Evolutionary conservation across 37 sponge, comb jelly and placozoan genomes (phyloP).

Genomic region (Halichondria panicea): DNA sequence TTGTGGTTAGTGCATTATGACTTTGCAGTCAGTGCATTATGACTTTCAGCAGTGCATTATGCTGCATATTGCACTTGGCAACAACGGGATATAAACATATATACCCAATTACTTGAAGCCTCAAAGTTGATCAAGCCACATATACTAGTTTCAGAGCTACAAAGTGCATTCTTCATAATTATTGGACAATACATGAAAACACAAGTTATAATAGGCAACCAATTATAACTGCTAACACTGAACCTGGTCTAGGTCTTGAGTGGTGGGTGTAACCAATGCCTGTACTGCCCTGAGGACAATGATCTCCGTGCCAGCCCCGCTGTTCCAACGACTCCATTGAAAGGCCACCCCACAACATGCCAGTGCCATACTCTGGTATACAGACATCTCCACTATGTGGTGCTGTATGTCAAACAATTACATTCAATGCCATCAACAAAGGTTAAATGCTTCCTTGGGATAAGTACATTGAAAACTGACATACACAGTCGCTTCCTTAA

Average conservation of each 20-base stretch:
- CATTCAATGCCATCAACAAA: neutral
- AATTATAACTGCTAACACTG: neutral
- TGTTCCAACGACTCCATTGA: constrained; percentile 77
- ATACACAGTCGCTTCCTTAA: neutral
- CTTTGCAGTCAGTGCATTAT: too few relatives aligned
- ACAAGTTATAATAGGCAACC: neutral
- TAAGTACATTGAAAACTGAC: neutral
- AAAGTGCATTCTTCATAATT: too few relatives aligned
- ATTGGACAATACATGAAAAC: neutral
- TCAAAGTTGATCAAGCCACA: neutral
- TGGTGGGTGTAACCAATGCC: too few relatives aligned
- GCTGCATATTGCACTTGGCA: too few relatives aligned
- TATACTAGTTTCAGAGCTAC: too few relatives aligned
- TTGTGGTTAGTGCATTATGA: too few relatives aligned
- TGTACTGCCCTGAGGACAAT: constrained; percentile 19
- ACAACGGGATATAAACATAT: too few relatives aligned
- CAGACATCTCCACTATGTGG: constrained; percentile 29
- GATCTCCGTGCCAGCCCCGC: constrained; percentile 20
- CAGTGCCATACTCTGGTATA: constrained; percentile 77
- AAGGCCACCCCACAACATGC: constrained; percentile 50
- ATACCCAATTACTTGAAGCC: too few relatives aligned
- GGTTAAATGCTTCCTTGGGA: neutral
- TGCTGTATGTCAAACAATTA: constrained; percentile 19
- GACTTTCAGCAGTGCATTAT: too few relatives aligned
- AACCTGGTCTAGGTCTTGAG: constrained; percentile 3